Base-by-base conservation (phyloP, 2,888 invertebrate genomes). In the Drosophila dives region DNA sequence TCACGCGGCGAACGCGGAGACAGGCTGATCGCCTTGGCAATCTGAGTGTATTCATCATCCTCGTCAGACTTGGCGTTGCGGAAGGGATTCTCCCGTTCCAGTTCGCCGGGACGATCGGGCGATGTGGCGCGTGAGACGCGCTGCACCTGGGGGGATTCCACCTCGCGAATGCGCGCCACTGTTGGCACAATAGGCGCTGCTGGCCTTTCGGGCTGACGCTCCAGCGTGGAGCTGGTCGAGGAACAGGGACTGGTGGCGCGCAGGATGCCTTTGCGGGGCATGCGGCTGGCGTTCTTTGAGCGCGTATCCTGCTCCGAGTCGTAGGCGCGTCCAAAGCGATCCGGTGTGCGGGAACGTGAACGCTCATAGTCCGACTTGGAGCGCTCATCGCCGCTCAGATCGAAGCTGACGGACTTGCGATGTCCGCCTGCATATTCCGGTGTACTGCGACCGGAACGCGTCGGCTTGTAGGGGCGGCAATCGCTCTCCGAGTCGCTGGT, bases 331-430 rank as follows among this genome's bases (percentile, higher is more conserved):
- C 71, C 55, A 23, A 66, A 75, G 8, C 77, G 77, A 67, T 72
- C 78, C 5, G 68, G 77, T 3, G 74, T 83, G 15, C 72, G 82
- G 0, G 89, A 89, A 3, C 87, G 82, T 0, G 92, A 91, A 33
- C 92, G 83, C 62, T 93, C 93, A 53, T 88, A 89, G 66, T 93
- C 92, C 2, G 93, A 92, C 63, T 90, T 91, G 15, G 92, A 91
- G 15, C 89, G 91, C 70, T 93, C 93, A 68, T 93, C 93, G 0
- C 92, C 93, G 34, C 93, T 92, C 8, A 93, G 83, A 72, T 93
- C 93, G 49, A 93, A 93, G 64, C 93, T 93, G 0, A 93, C 93
- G 0, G 93, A 93, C 74, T 93, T 93, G 2, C 93, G 91, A 72
- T 93, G 92, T 5, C 83, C 81, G 4, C 91, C 86, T 2, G 65